phyloP scores from a whole-genome alignment of 2,113 vertebrate genomes.

The Dendrocopos noguchii region DNA sequence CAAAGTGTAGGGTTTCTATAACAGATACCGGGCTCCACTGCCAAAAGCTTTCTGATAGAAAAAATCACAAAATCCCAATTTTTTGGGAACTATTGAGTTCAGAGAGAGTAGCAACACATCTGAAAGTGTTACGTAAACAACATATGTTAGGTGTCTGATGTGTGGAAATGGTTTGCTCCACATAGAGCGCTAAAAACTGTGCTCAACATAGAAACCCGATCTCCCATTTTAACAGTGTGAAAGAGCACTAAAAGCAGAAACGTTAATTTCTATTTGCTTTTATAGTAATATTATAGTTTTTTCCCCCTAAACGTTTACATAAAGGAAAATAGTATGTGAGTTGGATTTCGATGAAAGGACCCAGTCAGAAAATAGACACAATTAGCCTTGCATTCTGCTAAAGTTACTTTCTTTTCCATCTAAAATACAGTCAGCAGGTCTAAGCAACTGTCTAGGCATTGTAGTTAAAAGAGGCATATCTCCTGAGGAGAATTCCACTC shows the following conservation, averaged over 20 bases:
- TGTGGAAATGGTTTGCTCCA: neutral
- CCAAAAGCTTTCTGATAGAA: constrained; percentile 26
- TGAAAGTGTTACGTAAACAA: constrained; percentile 57
- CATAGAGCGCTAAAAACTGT: neutral
- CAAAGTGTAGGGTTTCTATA: neutral
- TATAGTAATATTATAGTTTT: neutral
- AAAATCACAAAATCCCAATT: constrained; percentile 34
- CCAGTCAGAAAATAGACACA: neutral
- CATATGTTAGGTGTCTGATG: constrained; percentile 50
- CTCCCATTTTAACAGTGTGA: neutral
- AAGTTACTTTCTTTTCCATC: neutral
- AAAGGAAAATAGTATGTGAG: neutral
- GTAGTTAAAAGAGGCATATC: neutral
- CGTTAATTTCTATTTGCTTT: neutral
- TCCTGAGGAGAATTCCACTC: neutral
- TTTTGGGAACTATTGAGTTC: constrained; percentile 57
- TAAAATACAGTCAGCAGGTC: neutral
- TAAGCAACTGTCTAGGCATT: neutral
- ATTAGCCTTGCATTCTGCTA: neutral
- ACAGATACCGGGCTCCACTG: neutral
- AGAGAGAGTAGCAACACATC: constrained; percentile 48
- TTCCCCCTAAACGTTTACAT: neutral
- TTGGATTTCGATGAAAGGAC: neutral
- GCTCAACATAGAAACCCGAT: neutral
- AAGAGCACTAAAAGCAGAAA: neutral